Evolutionary conservation across 2,113 vertebrate species (phyloP).

Genomic region (Aegithalos caudatus): DNA sequence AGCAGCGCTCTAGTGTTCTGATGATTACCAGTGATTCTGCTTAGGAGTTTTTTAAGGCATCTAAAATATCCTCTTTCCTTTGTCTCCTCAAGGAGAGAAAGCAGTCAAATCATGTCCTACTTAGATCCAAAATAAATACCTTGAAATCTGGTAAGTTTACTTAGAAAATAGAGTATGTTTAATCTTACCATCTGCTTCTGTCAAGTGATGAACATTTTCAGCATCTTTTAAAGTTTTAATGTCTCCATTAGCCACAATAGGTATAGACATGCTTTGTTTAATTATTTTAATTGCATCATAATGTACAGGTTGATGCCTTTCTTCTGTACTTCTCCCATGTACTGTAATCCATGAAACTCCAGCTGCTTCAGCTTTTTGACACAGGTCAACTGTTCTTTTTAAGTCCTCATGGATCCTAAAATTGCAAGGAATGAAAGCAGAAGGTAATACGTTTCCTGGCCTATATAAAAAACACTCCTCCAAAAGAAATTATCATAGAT

Average conservation of each 20-base stretch:
- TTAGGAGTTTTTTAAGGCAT: neutral
- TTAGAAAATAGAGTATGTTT: neutral
- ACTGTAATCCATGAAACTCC: constrained; percentile 96
- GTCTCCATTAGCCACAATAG: constrained; percentile 93
- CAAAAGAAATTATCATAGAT: neutral
- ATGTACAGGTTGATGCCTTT: constrained; percentile 94
- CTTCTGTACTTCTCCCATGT: constrained; percentile 88
- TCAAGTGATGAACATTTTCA: constrained; percentile 79
- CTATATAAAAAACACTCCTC: neutral
- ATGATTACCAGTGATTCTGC: neutral
- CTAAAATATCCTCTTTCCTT: neutral
- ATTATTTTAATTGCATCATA: constrained; percentile 92
- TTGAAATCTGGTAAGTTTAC: neutral
- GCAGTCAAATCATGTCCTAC: neutral
- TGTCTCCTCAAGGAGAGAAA: neutral
- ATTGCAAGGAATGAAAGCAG: constrained; percentile 24
- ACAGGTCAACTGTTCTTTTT: constrained; percentile 88
- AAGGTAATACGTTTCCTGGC: neutral
- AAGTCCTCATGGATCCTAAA: constrained; percentile 90
- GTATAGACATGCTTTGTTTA: constrained; percentile 88
- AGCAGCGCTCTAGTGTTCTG: neutral
- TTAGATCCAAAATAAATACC: neutral
- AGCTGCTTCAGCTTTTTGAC: constrained; percentile 89
- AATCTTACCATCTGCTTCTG: constrained; percentile 88
- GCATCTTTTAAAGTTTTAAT: constrained; percentile 88